A percentile compares a stretch with the other conserved stretches of the same genome.
Conservation (phyloP, 1,140 invertebrate species). For the Eulimnadia texana region DNA sequence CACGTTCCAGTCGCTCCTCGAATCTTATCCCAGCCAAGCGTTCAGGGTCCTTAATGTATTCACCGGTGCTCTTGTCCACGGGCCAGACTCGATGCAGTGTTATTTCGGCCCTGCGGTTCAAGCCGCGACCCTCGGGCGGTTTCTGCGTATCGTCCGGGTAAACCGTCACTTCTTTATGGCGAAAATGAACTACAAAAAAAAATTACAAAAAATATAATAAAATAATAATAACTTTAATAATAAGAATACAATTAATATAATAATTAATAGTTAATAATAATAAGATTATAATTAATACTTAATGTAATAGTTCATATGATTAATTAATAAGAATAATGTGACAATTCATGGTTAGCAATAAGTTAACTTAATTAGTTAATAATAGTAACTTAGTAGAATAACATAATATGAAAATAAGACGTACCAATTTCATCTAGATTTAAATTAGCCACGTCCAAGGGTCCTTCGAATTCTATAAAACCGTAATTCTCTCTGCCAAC, state of each 20-base stretch:
- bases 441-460: conserved; percentile 71
- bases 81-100: conserved; percentile 93
- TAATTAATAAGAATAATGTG: conserved; percentile 43
- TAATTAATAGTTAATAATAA: too few species aligned
- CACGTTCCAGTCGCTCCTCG: conserved; percentile 64
- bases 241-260: too few species aligned
- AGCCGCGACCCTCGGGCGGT: conserved; percentile 62
- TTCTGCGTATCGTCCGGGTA: conserved; percentile 48
- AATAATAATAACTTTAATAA: not conserved
- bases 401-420: conserved; percentile 10
- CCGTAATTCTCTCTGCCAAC: conserved; percentile 83
- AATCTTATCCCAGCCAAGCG: conserved; percentile 69
- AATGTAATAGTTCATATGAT: too few species aligned
- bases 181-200: conserved; percentile 36
- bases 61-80: conserved; percentile 61
- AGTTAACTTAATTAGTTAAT: not conserved
- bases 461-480: conserved; percentile 74
- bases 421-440: conserved; percentile 75
- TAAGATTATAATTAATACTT: too few species aligned
- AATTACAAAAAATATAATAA: conserved; percentile 1
- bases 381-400: too few species aligned
- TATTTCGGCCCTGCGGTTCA: conserved; percentile 84
- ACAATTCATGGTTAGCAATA: conserved; percentile 6
- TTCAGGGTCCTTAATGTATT: conserved; percentile 64
- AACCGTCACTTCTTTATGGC: conserved; percentile 45